phyloP scores from a whole-genome alignment of 2,888 invertebrate species.

The Drosophila borealis region DNA sequence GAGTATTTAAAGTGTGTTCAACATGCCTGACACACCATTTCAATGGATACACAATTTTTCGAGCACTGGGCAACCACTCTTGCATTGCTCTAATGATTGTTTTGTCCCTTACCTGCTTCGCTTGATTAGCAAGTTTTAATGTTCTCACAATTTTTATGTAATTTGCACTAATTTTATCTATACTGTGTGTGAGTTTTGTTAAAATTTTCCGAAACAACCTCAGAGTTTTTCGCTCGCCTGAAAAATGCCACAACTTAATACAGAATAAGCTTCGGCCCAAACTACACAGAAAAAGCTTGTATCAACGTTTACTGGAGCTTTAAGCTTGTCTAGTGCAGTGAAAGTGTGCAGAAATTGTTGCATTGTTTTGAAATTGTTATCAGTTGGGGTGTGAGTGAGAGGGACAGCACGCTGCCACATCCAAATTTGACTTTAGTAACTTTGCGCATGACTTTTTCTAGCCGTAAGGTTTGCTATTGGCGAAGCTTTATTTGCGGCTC shows the following conservation, averaged over 20 bases:
- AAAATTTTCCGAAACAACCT: conserved; percentile 24
- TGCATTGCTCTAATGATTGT: conserved; percentile 6
- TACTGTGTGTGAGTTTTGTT: conserved; percentile 12
- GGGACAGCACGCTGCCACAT: conserved; percentile 10
- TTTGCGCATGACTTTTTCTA: conserved; percentile 58
- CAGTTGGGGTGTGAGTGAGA: conserved; percentile 7
- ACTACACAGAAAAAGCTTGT: conserved; percentile 43
- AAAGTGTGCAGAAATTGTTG: conserved; percentile 74
- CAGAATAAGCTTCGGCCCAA: conserved; percentile 59
- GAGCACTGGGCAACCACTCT: conserved; percentile 35
- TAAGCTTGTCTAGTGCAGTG: conserved; percentile 60
- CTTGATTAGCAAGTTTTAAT: neutral
- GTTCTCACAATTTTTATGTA: conserved; percentile 5
- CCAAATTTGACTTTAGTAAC: conserved; percentile 13
- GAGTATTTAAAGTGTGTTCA: conserved; percentile 2
- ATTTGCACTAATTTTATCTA: conserved; percentile 8
- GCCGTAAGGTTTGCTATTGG: neutral
- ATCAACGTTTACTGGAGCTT: conserved; percentile 16
- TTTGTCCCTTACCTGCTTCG: conserved; percentile 24
- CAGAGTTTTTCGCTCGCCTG: conserved; percentile 60
- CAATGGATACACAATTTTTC: conserved; percentile 75
- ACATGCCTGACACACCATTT: conserved; percentile 10
- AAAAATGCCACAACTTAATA: conserved; percentile 70
- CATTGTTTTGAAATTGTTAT: conserved; percentile 65
- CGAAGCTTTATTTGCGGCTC: conserved; percentile 13